These are phyloP conservation scores for Drosophila seguyi DNA, from an alignment of 1,140 invertebrate species.

Conservation along the genomic window DNA sequence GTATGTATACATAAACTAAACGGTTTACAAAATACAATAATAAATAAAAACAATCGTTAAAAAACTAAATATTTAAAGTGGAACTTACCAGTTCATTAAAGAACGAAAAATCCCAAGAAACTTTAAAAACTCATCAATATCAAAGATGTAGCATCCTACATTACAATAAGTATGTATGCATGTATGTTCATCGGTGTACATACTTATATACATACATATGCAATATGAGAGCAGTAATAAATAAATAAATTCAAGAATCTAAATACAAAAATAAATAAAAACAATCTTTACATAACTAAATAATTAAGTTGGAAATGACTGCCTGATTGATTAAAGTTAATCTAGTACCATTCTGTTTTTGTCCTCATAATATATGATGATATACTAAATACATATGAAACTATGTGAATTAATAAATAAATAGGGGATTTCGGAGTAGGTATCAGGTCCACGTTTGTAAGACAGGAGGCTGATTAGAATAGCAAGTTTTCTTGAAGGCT, in stretches of 20 bases:
- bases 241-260: not conserved
- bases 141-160: not conserved
- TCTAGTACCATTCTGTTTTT: too few species aligned
- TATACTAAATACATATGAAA: too few species aligned
- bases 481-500: not conserved
- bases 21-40: not conserved
- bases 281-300: not conserved
- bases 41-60: not conserved
- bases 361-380: not conserved
- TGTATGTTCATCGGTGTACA: constrained; percentile 6
- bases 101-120: not conserved
- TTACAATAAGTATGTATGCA: not conserved
- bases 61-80: not conserved
- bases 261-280: not conserved
- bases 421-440: not conserved
- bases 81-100: too few species aligned
- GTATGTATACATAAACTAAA: constrained; percentile 6
- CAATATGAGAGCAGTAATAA: not conserved
- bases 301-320: not conserved
- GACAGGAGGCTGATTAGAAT: not conserved
- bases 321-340: too few species aligned
- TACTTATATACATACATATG: constrained; percentile 8
- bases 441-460: too few species aligned
- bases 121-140: not conserved
- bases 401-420: not conserved